phyloP scores from a whole-genome alignment of 2,797 vertebrate genomes.

The Hylomyscus alleni region DNA sequence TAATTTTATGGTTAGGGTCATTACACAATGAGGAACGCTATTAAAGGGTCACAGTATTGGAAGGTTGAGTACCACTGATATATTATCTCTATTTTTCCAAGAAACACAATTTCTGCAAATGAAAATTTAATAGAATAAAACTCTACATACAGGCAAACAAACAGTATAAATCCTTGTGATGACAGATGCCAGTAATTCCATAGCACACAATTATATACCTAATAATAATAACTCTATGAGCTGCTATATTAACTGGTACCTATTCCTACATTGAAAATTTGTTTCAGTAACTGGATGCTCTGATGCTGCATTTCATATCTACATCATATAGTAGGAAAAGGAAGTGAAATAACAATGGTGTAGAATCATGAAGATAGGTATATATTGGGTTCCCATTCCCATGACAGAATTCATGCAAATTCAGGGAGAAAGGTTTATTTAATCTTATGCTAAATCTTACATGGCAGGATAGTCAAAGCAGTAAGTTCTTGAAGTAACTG shows the following conservation, averaged over 20 bases:
- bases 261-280: not conserved
- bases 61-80: not conserved
- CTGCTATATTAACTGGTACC: not conserved
- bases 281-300: not conserved
- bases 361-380: not conserved
- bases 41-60: not conserved
- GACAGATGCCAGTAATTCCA: not conserved
- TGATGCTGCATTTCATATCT: not conserved
- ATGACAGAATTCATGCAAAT: not conserved
- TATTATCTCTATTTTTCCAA: not conserved
- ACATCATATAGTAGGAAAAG: not conserved
- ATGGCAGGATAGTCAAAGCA: not conserved
- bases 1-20: not conserved
- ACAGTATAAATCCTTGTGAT: not conserved
- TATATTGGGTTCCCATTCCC: not conserved
- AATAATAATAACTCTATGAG: not conserved
- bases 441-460: not conserved
- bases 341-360: not conserved
- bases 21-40: not conserved
- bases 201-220: not conserved
- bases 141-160: not conserved
- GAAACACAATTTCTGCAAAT: not conserved
- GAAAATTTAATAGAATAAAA: not conserved
- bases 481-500: not conserved
- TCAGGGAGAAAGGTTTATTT: not conserved